Evolutionary conservation across 2,797 vertebrate species (phyloP).

Genomic region (Paramormyrops hopkinsi): DNA sequence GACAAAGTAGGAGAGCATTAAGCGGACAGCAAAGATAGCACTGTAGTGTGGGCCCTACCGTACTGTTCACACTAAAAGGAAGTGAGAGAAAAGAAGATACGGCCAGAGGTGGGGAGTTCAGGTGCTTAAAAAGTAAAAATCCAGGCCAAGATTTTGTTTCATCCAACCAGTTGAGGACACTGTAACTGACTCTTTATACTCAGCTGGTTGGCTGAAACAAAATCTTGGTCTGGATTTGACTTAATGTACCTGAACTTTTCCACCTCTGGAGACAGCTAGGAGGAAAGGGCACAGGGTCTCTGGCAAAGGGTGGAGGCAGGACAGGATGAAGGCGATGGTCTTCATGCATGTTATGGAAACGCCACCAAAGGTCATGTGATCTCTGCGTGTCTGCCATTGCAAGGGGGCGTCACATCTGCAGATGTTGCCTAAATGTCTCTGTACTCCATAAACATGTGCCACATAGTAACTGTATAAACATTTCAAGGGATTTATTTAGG

Average conservation of each 20-base stretch:
- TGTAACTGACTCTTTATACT: background rate
- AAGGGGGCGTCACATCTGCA: background rate
- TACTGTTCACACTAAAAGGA: background rate
- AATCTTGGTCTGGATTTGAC: background rate
- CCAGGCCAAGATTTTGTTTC: background rate
- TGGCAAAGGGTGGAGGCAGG: background rate
- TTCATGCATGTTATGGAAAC: background rate
- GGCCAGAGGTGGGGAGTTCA: background rate
- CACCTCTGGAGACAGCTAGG: background rate
- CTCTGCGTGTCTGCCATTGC: background rate
- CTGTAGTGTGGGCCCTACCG: background rate
- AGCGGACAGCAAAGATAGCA: background rate
- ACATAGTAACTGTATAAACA: background rate
- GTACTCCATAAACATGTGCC: background rate
- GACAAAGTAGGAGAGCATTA: background rate
- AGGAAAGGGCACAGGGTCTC: background rate
- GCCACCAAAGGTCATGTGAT: background rate
- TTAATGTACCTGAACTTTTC: background rate
- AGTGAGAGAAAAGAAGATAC: background rate
- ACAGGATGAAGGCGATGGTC: background rate
- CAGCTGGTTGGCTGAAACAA: background rate
- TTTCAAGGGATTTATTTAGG: background rate
- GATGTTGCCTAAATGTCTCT: background rate
- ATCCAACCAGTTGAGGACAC: background rate
- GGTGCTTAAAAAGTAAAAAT: background rate